Percentiles rank a stretch among this genome's conserved stretches.
These are phyloP conservation scores for Dioctria rufipes DNA, from an alignment of 2,888 invertebrate species.

Conservation along the genomic window DNA sequence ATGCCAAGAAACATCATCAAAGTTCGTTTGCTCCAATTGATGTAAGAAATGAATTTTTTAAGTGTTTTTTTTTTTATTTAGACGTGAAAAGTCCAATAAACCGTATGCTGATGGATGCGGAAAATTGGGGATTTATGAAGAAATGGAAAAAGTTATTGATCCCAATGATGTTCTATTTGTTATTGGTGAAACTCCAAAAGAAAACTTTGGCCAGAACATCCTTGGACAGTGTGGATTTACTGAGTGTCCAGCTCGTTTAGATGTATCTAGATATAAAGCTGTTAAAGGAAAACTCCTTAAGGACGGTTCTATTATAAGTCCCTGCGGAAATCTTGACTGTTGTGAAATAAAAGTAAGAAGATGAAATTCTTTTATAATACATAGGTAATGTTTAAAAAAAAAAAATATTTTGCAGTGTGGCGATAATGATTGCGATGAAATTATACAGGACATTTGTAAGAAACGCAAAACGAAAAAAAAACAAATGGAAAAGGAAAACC, in stretches of 20 bases:
- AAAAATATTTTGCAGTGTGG: slow-evolving; percentile 3
- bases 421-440: neutral
- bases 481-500: neutral
- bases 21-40: neutral
- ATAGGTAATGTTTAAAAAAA: neutral
- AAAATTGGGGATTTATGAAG: slow-evolving; percentile 31
- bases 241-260: slow-evolving; percentile 31
- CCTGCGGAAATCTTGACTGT: slow-evolving; percentile 41
- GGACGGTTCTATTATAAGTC: slow-evolving; percentile 32
- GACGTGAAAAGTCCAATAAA: neutral
- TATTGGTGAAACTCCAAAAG: slow-evolving; percentile 43
- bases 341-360: slow-evolving; percentile 11
- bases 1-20: neutral
- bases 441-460: slow-evolving; percentile 12
- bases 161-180: slow-evolving; percentile 56
- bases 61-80: neutral
- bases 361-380: neutral
- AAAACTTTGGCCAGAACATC: neutral
- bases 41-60: neutral
- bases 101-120: slow-evolving; percentile 30
- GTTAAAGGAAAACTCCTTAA: slow-evolving; percentile 46
- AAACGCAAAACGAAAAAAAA: neutral
- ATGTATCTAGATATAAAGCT: slow-evolving; percentile 47
- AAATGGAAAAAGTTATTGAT: slow-evolving; percentile 45
- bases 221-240: neutral